Evolutionary conservation across 2,113 vertebrate genomes (phyloP).

Genomic region (Promerops cafer): DNA sequence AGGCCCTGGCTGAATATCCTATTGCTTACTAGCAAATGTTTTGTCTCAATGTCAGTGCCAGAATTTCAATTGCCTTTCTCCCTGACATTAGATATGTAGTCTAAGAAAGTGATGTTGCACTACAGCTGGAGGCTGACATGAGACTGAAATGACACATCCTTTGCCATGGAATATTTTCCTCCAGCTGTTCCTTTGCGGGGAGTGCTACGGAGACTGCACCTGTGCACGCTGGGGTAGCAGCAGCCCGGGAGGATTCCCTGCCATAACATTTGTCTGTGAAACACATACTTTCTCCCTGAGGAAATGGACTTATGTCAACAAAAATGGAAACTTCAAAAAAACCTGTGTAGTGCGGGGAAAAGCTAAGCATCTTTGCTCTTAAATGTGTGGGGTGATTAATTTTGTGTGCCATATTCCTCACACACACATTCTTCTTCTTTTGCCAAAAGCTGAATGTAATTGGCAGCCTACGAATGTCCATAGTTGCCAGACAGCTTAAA

Average conservation of each 20-base stretch:
- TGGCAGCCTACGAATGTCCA: background rate
- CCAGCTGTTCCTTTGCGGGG: background rate
- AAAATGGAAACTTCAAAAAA: constrained; percentile 17
- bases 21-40: background rate
- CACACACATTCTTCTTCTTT: background rate
- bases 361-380: background rate
- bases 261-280: constrained; percentile 19
- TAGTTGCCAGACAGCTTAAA: constrained; percentile 28
- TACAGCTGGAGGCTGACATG: constrained; percentile 19
- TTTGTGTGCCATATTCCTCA: constrained; percentile 7
- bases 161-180: background rate
- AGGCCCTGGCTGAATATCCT: background rate
- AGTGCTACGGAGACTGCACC: background rate
- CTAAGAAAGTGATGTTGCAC: background rate
- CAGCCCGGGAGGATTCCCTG: constrained; percentile 16
- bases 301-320: constrained; percentile 39
- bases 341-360: background rate
- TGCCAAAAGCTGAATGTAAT: constrained; percentile 34
- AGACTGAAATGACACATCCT: background rate
- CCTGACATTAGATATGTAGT: background rate
- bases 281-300: background rate
- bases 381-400: constrained; percentile 15
- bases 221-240: background rate
- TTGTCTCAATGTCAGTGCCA: background rate
- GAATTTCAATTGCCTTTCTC: constrained; percentile 30